Percentiles rank a stretch among this genome's conserved stretches.
phyloP scores from a whole-genome alignment of 2,888 invertebrate genomes.

The Heliconius ethilla region DNA sequence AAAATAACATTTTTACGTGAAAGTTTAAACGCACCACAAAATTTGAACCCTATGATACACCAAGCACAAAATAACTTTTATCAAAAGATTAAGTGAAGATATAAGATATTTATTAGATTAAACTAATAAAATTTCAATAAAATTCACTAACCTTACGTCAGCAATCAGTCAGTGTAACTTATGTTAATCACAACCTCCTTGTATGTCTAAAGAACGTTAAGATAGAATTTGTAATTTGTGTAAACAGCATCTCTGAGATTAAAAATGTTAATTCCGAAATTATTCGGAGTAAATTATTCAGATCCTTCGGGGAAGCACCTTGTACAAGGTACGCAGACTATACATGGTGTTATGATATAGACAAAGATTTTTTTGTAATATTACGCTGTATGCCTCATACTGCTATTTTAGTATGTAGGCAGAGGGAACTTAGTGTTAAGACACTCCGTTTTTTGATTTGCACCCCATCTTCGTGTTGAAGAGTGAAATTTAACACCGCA shows the following conservation, averaged over 20 bases:
- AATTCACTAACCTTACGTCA: not conserved
- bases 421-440: too few relatives aligned
- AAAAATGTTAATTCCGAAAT: conserved; percentile 81
- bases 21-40: too few relatives aligned
- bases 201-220: conserved; percentile 23
- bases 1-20: too few relatives aligned
- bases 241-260: conserved; percentile 77
- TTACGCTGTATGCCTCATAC: not conserved
- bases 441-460: not conserved
- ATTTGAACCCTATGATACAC: too few relatives aligned
- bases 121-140: not conserved
- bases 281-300: conserved; percentile 77
- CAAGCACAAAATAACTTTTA: too few relatives aligned
- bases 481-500: not conserved
- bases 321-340: conserved; percentile 54
- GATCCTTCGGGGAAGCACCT: conserved; percentile 64
- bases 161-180: not conserved
- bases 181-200: not conserved
- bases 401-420: not conserved
- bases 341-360: conserved; percentile 52
- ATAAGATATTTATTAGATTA: too few relatives aligned
- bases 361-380: not conserved
- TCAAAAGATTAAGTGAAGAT: too few relatives aligned
- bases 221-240: conserved; percentile 62
- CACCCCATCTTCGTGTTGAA: not conserved